Conservation (phyloP, 1,140 invertebrate species). For the Caenorhabditis remanei region DNA sequence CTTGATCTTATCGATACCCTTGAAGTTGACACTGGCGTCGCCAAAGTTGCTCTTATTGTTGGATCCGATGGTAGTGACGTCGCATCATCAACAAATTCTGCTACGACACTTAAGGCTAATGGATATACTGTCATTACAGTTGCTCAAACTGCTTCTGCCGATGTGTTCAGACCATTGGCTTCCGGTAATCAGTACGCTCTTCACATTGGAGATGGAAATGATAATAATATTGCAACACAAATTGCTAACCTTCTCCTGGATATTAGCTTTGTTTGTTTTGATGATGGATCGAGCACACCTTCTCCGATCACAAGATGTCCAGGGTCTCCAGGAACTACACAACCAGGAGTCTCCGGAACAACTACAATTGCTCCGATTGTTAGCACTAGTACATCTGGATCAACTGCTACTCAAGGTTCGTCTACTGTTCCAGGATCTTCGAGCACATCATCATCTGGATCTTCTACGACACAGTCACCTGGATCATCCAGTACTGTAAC, state of each 20-base stretch:
- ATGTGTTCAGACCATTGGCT: slow-evolving; percentile 15
- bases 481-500: background rate
- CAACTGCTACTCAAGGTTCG: background rate
- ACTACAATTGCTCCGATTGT: background rate
- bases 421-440: background rate
- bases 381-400: background rate
- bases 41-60: slow-evolving; percentile 20
- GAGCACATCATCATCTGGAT: background rate
- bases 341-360: slow-evolving; percentile 1
- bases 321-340: slow-evolving; percentile 19
- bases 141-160: background rate
- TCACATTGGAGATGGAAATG: slow-evolving; percentile 32
- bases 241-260: background rate
- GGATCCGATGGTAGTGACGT: slow-evolving; percentile 10
- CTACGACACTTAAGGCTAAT: background rate
- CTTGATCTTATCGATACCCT: background rate
- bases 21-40: no score
- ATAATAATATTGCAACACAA: background rate
- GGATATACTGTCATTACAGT: slow-evolving; percentile 29
- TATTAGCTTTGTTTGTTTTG: background rate
- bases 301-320: slow-evolving; percentile 23
- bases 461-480: background rate
- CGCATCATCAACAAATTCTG: background rate
- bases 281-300: slow-evolving; percentile 25
- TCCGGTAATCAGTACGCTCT: slow-evolving; percentile 3